Conservation (phyloP, 2,797 vertebrate species). For the Alosa sapidissima region DNA sequence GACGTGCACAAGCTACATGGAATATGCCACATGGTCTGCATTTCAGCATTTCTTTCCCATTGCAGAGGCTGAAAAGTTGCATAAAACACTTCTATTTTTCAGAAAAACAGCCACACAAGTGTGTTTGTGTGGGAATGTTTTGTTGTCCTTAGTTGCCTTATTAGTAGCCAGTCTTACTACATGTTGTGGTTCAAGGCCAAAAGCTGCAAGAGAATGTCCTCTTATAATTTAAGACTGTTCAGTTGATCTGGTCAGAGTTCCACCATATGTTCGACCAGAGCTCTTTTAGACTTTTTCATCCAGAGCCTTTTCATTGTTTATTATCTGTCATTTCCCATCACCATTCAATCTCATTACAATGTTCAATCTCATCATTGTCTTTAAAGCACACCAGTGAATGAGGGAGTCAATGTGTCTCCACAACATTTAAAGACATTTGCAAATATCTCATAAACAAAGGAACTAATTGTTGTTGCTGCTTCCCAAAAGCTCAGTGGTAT, state of each 20-base stretch:
- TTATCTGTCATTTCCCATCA: no score
- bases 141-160: slow-evolving; percentile 30
- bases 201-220: neutral
- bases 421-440: neutral
- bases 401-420: neutral
- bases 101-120: slow-evolving; percentile 37
- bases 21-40: neutral
- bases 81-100: neutral
- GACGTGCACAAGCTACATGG: slow-evolving; percentile 40
- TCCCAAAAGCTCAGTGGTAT: neutral
- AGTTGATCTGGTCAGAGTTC: neutral
- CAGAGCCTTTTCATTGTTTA: neutral
- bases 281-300: neutral
- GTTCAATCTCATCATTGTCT: neutral
- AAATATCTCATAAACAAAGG: neutral
- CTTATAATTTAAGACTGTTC: neutral
- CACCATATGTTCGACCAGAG: neutral
- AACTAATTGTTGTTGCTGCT: neutral
- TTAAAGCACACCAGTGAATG: neutral
- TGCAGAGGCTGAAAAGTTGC: neutral
- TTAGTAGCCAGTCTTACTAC: slow-evolving; percentile 45
- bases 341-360: neutral
- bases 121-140: slow-evolving; percentile 40
- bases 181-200: slow-evolving; percentile 32
- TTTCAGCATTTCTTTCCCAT: neutral